Evolutionary conservation across 2,888 invertebrate genomes (phyloP), one percentile per base, ranked within the genome.

Genomic region (Cerceris rybyensis): DNA sequence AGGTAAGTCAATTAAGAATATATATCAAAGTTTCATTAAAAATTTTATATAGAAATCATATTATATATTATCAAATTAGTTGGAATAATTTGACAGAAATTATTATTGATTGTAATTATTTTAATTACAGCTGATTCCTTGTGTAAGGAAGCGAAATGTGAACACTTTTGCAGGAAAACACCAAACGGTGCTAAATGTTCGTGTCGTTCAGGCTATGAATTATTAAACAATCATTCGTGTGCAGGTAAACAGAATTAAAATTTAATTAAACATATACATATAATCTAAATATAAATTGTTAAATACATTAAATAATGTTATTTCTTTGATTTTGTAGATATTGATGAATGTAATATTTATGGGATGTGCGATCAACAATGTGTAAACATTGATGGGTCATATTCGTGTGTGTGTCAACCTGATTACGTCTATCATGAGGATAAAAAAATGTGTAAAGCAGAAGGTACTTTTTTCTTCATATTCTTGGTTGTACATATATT

Each of bases 341-440:
- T 95, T 5, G 93, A 96, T 88, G 96, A 96, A 86, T 96, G 96
- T 83, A 91, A 93, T 49, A 89, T 91, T 0, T 93, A 93, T 77
- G 96, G 96, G 0, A 92, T 93, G 7, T 97, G 97, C 88, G 95
- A 96, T 65, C 97, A 97, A 80, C 91, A 89, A 11, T 97, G 97
- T 87, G 85, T 92, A 0, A 96, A 96, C 82, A 92, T 85, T 0
- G 89, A 91, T 0, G 95, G 95, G 0, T 93, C 94, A 0, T 96
- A 94, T 86, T 88, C 82, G 4, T 97, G 97, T 83, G 88, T 88
- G 4, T 97, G 97, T 86, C 95, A 94, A n/a, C 88, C 91, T 0
- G 94, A 94, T 43, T 96, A 95, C 86, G 82, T 79, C 0, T 87
- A 95, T 11, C 92, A 93, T 74, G 84, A 88, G 0, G 94, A 95